A percentile compares a stretch with the other conserved stretches of the same genome.
Evolutionary conservation across 2,113 vertebrate genomes (phyloP).

Genomic region (Eidolon helvum): DNA sequence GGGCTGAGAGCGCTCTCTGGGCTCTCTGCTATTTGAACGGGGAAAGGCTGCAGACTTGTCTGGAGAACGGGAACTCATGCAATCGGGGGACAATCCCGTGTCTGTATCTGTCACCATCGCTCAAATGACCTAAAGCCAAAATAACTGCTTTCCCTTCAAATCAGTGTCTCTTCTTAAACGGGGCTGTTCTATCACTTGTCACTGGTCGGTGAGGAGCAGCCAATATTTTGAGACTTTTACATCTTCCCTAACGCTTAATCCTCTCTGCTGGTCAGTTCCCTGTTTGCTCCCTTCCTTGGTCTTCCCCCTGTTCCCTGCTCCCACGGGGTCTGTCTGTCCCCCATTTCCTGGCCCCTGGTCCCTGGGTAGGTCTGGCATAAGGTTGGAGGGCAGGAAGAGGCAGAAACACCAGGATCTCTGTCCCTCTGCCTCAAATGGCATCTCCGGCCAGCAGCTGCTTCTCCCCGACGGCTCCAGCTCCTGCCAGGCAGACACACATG

Average conservation of each 20-base stretch:
- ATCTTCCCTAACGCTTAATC: not conserved
- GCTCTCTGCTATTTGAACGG: too few species aligned
- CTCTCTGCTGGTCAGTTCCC: not conserved
- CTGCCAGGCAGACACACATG: rapidly evolving
- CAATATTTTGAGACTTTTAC: not conserved
- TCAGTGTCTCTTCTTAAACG: not conserved
- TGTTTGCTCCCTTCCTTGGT: not conserved
- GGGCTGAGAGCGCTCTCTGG: too few species aligned
- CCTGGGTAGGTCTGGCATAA: not conserved
- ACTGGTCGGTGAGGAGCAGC: not conserved
- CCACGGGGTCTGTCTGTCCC: too few species aligned
- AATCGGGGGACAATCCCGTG: not conserved
- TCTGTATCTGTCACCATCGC: not conserved
- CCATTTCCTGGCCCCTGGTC: not conserved
- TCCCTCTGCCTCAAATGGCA: not conserved
- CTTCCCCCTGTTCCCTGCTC: too few species aligned
- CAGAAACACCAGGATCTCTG: rapidly evolving
- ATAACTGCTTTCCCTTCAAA: not conserved
- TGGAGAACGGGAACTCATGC: not conserved
- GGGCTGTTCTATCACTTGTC: not conserved
- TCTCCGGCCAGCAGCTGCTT: not conserved
- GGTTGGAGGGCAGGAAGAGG: not conserved
- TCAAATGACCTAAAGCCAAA: not conserved
- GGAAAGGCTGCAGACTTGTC: not conserved
- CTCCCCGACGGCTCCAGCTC: not conserved